Evolutionary conservation across 2,888 invertebrate genomes (phyloP).

Genomic region (Acrobeloides nanus): DNA sequence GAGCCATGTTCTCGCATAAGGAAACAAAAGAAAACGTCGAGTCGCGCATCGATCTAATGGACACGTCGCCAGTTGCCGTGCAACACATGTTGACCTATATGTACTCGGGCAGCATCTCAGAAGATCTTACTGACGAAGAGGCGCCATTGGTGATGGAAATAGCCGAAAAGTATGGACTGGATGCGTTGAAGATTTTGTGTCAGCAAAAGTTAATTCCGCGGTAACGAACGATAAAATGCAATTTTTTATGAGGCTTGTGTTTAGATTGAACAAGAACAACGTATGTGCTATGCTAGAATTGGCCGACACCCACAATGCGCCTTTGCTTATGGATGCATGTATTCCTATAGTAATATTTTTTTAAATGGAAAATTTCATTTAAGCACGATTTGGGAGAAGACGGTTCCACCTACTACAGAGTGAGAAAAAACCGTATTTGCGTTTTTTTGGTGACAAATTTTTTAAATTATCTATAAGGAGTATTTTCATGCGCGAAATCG

Average conservation of each 20-base stretch:
- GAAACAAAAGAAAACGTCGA: slow-evolving; percentile 29
- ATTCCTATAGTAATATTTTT: slow-evolving; percentile 32
- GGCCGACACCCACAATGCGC: slow-evolving; percentile 44
- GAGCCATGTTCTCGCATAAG: slow-evolving; percentile 46
- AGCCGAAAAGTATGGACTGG: slow-evolving; percentile 52
- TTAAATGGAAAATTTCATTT: no score
- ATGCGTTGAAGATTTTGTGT: slow-evolving; percentile 43
- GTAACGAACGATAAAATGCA: slow-evolving; percentile 5
- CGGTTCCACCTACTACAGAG: no score
- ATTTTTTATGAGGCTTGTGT: slow-evolving; percentile 1
- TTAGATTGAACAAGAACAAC: slow-evolving; percentile 31
- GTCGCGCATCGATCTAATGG: slow-evolving; percentile 24
- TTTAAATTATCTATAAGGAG: no score
- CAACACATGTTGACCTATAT: slow-evolving; percentile 38
- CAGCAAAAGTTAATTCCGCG: slow-evolving; percentile 37
- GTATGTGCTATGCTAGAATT: slow-evolving; percentile 40
- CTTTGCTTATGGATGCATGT: slow-evolving; percentile 38
- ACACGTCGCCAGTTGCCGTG: slow-evolving; percentile 36
- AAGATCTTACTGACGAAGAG: slow-evolving; percentile 24
- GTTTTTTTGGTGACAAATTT: no score
- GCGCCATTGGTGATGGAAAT: slow-evolving; percentile 41
- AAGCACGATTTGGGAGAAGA: no score
- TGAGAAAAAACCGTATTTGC: no score
- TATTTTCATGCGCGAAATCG: no score
- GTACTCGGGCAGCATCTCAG: slow-evolving; percentile 28